A percentile compares a stretch with the other conserved stretches of the same genome.
These are phyloP conservation scores for Hemiscyllium ocellatum DNA, from an alignment of 2,113 vertebrate species.

Conservation along the genomic window DNA sequence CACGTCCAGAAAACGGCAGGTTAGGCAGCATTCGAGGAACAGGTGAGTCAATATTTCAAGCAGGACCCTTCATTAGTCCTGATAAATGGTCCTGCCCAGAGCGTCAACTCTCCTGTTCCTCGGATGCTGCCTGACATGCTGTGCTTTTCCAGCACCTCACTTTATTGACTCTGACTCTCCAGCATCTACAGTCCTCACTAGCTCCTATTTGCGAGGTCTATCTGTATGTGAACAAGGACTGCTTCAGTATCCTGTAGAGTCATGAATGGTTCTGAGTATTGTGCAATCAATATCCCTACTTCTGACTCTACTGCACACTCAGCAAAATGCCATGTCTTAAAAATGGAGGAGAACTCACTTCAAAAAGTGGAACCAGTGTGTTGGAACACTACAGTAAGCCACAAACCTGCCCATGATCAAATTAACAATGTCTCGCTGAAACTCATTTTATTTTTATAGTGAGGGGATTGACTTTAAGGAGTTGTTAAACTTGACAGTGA, in stretches of 20 bases:
- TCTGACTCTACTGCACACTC: background rate
- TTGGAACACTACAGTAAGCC: background rate
- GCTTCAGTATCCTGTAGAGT: background rate
- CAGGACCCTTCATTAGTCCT: too few relatives aligned
- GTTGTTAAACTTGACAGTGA: conserved; percentile 6
- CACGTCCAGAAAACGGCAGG: background rate
- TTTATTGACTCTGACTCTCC: too few relatives aligned
- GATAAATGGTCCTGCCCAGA: too few relatives aligned
- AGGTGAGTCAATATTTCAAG: too few relatives aligned
- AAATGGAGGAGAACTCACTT: background rate
- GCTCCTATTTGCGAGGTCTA: background rate
- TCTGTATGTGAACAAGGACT: background rate
- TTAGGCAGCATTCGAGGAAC: too few relatives aligned
- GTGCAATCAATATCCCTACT: background rate
- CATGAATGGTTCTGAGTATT: background rate
- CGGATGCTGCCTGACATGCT: too few relatives aligned
- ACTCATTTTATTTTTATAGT: conserved; percentile 3
- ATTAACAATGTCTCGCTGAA: background rate
- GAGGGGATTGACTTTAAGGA: conserved; percentile 26
- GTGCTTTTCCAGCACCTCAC: too few relatives aligned
- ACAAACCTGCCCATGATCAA: background rate
- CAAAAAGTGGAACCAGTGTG: background rate
- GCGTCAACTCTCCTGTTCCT: too few relatives aligned
- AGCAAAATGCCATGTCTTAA: background rate
- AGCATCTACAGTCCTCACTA: too few relatives aligned